Percentiles rank a stretch among this genome's conserved stretches.
Conservation (phyloP, 1,140 invertebrate genomes). For the Drosophila persimilis region DNA sequence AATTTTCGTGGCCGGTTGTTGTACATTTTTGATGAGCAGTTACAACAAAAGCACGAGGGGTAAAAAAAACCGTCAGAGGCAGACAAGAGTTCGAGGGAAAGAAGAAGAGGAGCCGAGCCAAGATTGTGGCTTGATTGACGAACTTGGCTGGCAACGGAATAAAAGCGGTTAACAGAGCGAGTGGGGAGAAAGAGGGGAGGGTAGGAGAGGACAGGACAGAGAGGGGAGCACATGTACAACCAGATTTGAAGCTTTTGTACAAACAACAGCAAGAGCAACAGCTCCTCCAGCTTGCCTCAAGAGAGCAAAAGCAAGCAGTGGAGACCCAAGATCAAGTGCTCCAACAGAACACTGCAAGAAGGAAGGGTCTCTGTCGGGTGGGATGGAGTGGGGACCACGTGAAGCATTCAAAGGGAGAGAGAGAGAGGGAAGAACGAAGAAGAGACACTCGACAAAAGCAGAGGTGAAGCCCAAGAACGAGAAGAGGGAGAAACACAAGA, state of each 20-base stretch:
- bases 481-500: conserved; percentile 13
- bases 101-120: neutral
- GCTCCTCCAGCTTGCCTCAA: conserved; percentile 27
- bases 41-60: conserved; percentile 68
- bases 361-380: no score
- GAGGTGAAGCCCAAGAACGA: conserved; percentile 10
- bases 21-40: conserved; percentile 63
- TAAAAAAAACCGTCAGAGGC: neutral
- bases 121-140: conserved; percentile 45
- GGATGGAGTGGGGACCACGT: conserved; percentile 17
- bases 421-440: conserved; percentile 30
- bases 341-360: conserved; percentile 1
- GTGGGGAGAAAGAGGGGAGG: neutral
- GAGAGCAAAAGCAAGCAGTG: conserved; percentile 12
- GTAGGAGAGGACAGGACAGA: neutral
- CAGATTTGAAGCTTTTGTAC: conserved; percentile 79
- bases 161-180: conserved; percentile 20
- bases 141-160: conserved; percentile 41
- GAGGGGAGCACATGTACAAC: conserved; percentile 56
- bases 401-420: conserved; percentile 38
- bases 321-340: conserved; percentile 71
- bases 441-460: neutral
- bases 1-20: conserved; percentile 21
- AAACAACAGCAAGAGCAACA: conserved; percentile 62
- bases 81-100: neutral